Evolutionary conservation across 92 coral and sea anemone genomes (phyloP), one percentile per base, ranked within the genome.

Genomic region (Phenganax stokvisi): DNA sequence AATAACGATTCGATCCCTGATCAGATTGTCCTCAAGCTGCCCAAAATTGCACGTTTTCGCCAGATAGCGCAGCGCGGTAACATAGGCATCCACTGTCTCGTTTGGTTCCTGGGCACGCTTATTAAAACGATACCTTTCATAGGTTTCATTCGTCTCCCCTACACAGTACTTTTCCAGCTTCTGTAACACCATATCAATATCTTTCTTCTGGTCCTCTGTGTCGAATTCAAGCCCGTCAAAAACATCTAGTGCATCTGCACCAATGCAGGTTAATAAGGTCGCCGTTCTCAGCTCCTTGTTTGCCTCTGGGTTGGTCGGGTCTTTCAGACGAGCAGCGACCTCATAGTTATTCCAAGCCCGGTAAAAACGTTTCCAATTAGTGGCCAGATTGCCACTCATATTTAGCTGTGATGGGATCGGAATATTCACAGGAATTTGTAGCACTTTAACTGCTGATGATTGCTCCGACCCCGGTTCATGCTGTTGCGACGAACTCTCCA

Each of bases 11-110:
- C 87, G 57, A 57, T 83, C 89, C 78, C 86, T 66, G 15, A 87
- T 53, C 17, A 86, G 74, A 57, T 81, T 86, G 51, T 87, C 76
- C 54, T 83, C 80, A 20, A 87, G 84, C 51, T 75, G 51, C 10
- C 92, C 89, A 51, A 81, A 87, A 81, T 87, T 89, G 52, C 87
- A 89, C 13, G 89, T 87, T 61, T 87, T 85, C 0, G 90, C 87
- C 83, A 87, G 86, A 5, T 84, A 78, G 44, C 77, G 77, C 31
- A 87, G 78, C 51, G 89, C 87, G 30, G 25, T 78, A 82, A 89
- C 85, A 76, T 79, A 85, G 12, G 93, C 87, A 65, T 90, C 93
- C 27, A 20, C 25, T 20, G 25, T 20, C 25, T 20, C 25, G 25
- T 20, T 85, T 31, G 76, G 78, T 77, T 88, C 91, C 83, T 86